Base-by-base conservation (phyloP, 2,113 vertebrate genomes). In the Ursus arctos region DNA sequence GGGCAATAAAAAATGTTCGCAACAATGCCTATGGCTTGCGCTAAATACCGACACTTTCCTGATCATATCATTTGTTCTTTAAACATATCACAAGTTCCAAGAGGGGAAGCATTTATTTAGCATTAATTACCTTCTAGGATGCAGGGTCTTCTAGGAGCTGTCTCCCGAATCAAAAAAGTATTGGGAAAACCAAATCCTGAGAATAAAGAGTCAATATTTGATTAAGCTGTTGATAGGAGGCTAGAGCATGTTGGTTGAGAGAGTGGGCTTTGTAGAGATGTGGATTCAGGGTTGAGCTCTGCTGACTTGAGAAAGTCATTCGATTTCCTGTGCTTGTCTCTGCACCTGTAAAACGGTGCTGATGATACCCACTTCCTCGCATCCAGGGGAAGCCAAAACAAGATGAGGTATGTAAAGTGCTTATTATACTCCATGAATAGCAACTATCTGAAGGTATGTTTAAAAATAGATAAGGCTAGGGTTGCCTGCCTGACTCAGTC, bases 111-210 rank as follows among this genome's bases (percentile, higher is more conserved):
- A 9, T 72, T 63, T 83, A 49, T 71, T 95, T 74, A 79, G 84
- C 33, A 40, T 81, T n/a, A 12, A 74, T 51, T 49, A 4, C 49
- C 36, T 96, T 96, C 61, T 53, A 91, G 57, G 47, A 87, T 43
- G 7, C 22, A 51, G 49, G 55, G 65, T 80, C 51, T 87, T 95
- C 40, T 63, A 87, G 43, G 12, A 1, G 4, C 24, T 61, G 19
- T 65, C 79, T 84, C 19, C 71, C 18, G 84, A 55, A 85, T 81
- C 0, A 28, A 96, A 96, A 96, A 71, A 63, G 59, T 51, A 47
- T 81, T 26, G 22, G 84, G 53, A 79, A 95, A 95, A 96, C 76
- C 71, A 91, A 92, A 63, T 57, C 94, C 43, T 67, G 81, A 88
- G 74, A 90, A 82, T 63, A 61, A 95, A 90, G 51, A 89, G 93